These are phyloP conservation scores for Chloroceryle amazona DNA, from an alignment of 2,797 vertebrate species.

Conservation along the genomic window DNA sequence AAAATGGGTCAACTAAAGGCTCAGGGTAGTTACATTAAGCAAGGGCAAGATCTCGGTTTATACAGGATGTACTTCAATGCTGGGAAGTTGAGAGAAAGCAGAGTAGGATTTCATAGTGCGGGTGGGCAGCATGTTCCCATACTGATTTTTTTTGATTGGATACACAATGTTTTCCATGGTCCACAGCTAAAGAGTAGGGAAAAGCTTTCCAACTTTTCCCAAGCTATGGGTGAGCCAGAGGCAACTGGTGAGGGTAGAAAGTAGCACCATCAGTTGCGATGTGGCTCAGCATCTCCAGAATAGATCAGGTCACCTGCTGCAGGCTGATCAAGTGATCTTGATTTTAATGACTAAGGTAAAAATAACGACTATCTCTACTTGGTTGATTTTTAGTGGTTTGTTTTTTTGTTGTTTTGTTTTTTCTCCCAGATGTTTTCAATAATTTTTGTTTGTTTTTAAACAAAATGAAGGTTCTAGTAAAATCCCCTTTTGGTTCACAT, in stretches of 20 bases:
- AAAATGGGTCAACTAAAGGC: neutral
- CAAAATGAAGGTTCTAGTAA: neutral
- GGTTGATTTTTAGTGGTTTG: neutral
- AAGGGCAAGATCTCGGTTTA: neutral
- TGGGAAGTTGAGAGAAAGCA: neutral
- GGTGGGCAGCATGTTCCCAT: neutral
- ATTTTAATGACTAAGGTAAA: neutral
- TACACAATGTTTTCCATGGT: neutral
- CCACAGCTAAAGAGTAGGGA: neutral
- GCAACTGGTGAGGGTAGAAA: neutral
- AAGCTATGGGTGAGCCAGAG: neutral
- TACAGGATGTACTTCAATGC: neutral
- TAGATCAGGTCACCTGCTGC: neutral
- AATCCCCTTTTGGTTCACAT: neutral
- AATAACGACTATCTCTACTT: neutral
- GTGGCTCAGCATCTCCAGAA: neutral
- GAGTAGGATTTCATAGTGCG: neutral
- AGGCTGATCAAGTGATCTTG: neutral
- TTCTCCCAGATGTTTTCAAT: neutral
- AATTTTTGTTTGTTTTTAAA: neutral
- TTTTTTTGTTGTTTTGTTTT: too few species aligned
- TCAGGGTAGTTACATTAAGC: neutral
- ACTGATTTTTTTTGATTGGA: neutral
- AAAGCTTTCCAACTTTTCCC: neutral
- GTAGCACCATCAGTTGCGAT: accelerated